Percentiles rank a stretch among this genome's conserved stretches.
phyloP scores from a whole-genome alignment of 2,888 invertebrate species.

The Oscheius sp. region DNA sequence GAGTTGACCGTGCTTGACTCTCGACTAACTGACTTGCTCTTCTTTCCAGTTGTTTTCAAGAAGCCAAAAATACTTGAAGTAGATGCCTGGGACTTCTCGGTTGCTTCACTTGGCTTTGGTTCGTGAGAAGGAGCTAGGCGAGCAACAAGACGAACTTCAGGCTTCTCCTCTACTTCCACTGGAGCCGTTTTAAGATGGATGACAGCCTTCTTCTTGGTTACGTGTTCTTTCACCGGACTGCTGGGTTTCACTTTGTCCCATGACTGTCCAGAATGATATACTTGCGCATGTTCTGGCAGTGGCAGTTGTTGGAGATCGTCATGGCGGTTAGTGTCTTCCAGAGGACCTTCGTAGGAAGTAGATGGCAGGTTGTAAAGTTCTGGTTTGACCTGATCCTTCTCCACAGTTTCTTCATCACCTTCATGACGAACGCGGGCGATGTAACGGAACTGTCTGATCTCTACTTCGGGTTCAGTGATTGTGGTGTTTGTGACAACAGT shows the following conservation, averaged over 20 bases:
- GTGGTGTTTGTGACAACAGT: not conserved
- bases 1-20: not conserved
- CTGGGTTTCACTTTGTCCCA: not conserved
- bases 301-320: conserved; percentile 35
- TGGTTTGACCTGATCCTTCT: conserved; percentile 34
- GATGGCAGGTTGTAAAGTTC: conserved; percentile 38
- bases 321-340: conserved; percentile 9
- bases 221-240: not conserved
- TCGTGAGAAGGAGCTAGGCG: conserved; percentile 5
- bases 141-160: conserved; percentile 46
- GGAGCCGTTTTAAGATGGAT: conserved; percentile 17
- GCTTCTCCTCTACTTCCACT: not conserved
- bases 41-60: conserved; percentile 12
- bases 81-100: not conserved
- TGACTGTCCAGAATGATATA: conserved; percentile 45
- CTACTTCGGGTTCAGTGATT: not conserved
- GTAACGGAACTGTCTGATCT: too few species aligned
- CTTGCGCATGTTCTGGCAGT: conserved; percentile 33
- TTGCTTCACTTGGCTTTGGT: not conserved
- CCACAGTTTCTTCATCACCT: conserved; percentile 50
- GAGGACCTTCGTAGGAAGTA: conserved; percentile 38
- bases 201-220: conserved; percentile 23
- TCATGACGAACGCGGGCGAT: conserved; percentile 42
- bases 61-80: conserved; percentile 14
- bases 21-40: not conserved